Percentiles rank a stretch among this genome's conserved stretches.
These are phyloP conservation scores for Microcebus tavaratra DNA, from an alignment of 2,113 vertebrate genomes.

Conservation along the genomic window DNA sequence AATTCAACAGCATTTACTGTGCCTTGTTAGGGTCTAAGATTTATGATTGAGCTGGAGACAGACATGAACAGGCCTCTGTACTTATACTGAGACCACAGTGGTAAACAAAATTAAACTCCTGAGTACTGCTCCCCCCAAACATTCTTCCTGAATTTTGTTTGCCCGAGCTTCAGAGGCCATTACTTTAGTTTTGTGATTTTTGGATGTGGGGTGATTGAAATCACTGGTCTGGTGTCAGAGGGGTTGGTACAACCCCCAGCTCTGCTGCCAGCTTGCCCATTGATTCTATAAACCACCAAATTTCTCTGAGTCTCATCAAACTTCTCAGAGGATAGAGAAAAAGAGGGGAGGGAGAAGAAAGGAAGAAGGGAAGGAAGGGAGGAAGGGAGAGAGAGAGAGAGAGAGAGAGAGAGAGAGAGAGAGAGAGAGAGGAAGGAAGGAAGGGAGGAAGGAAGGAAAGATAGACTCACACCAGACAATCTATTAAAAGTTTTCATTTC, in stretches of 20 bases:
- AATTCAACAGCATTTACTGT: background rate
- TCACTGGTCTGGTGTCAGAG: background rate
- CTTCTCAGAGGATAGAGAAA: background rate
- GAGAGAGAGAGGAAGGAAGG: rapidly evolving
- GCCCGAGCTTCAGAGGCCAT: background rate
- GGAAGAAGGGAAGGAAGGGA: rapidly evolving
- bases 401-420: rapidly evolving
- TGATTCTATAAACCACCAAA: background rate
- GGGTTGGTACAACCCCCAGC: too few relatives aligned
- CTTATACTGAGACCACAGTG: background rate
- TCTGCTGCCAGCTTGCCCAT: background rate
- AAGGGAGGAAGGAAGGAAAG: too few relatives aligned
- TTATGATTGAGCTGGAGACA: background rate
- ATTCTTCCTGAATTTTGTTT: background rate
- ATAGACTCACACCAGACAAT: background rate
- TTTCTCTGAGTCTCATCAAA: background rate
- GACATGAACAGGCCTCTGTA: background rate
- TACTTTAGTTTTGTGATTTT: background rate
- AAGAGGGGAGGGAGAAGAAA: background rate
- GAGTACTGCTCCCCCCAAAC: background rate
- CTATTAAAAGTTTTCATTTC: background rate
- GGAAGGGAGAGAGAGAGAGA: too few relatives aligned
- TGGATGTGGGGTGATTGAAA: background rate
- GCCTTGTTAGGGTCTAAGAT: background rate
- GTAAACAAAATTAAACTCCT: background rate